These are phyloP conservation scores for Carterocephalus palaemon DNA, from an alignment of 2,888 invertebrate species.

Conservation along the genomic window DNA sequence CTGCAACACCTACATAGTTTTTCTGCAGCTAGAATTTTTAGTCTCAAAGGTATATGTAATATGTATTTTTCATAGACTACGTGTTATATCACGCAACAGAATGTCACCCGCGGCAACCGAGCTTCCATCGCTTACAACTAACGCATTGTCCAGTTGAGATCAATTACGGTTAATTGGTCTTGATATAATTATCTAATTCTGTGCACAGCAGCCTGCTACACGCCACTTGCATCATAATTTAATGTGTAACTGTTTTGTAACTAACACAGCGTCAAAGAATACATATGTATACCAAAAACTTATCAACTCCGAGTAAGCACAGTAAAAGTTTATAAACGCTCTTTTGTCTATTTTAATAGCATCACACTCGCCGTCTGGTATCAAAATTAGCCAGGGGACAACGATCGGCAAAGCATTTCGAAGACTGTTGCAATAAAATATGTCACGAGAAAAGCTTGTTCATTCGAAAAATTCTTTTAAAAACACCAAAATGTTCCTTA, in stretches of 20 bases:
- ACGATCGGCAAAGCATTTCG: conserved; percentile 21
- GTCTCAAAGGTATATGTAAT: neutral
- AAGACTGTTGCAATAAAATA: conserved; percentile 14
- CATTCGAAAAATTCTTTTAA: too few relatives aligned
- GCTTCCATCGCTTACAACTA: conserved; percentile 33
- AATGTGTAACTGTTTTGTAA: neutral
- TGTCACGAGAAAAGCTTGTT: neutral
- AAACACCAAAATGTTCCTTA: too few relatives aligned
- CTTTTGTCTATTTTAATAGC: conserved; percentile 17
- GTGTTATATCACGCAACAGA: conserved; percentile 2
- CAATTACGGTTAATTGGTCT: conserved; percentile 74
- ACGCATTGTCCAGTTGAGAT: conserved; percentile 58
- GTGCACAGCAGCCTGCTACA: conserved; percentile 40
- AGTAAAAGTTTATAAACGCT: conserved; percentile 13
- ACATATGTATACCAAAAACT: too few relatives aligned
- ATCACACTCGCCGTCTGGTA: conserved; percentile 13
- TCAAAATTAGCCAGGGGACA: conserved; percentile 21
- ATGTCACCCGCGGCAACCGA: conserved; percentile 31
- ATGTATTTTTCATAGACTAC: neutral
- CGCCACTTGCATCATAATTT: conserved; percentile 14
- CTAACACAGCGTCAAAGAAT: neutral
- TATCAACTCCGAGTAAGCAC: too few relatives aligned
- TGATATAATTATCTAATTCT: conserved; percentile 73
- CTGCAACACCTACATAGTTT: too few relatives aligned
- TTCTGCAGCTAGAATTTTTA: too few relatives aligned